Evolutionary conservation across 2,113 vertebrate genomes (phyloP).

Genomic region (Rana temporaria): DNA sequence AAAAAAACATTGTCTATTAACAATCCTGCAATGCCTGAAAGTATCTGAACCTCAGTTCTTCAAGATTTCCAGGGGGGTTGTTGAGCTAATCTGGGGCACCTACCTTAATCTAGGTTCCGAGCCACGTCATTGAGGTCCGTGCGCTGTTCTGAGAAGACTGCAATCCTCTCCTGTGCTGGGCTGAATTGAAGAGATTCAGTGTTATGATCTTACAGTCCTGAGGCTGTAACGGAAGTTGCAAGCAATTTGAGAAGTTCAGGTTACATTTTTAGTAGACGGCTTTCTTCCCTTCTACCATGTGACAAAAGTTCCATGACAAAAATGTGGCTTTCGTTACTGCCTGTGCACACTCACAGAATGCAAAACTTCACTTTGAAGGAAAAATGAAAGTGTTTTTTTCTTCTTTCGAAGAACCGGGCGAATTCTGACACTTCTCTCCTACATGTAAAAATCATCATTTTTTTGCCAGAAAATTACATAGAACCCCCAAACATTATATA

Average conservation of each 20-base stretch:
- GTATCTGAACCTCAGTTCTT: background rate
- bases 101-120: conserved; percentile 3
- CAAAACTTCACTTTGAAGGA: too few species aligned
- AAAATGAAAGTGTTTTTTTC: background rate
- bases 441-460: too few species aligned
- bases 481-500: too few species aligned
- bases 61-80: too few species aligned
- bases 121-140: background rate
- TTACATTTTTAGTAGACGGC: conserved; percentile 64
- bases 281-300: conserved; percentile 60
- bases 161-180: background rate
- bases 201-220: conserved; percentile 58
- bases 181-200: conserved; percentile 21
- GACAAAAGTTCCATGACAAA: conserved; percentile 45
- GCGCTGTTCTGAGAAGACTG: background rate
- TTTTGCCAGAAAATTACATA: too few species aligned
- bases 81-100: background rate
- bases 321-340: too few species aligned
- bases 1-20: background rate
- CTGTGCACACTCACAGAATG: too few species aligned
- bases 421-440: too few species aligned
- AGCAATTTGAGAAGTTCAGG: conserved; percentile 65
- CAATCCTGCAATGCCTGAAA: background rate
- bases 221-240: conserved; percentile 62
- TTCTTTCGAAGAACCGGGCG: background rate